Conservation (phyloP, 37 sponge, comb jelly and placozoan species). For the Chondrosia reniformis region DNA sequence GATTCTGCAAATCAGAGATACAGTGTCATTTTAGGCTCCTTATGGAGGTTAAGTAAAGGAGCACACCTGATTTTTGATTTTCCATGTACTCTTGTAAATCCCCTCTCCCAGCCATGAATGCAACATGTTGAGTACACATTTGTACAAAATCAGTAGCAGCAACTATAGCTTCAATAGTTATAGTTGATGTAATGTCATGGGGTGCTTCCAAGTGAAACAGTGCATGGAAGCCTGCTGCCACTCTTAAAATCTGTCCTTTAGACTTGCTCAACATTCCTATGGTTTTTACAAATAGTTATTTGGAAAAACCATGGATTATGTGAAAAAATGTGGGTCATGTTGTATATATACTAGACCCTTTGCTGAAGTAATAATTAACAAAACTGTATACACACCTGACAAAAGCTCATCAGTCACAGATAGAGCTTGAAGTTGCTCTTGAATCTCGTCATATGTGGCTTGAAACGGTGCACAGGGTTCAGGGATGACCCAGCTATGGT, state of each 20-base stretch:
- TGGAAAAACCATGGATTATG: too few relatives aligned
- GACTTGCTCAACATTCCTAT: slow-evolving; percentile 20
- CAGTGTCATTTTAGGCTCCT: too few relatives aligned
- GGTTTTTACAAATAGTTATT: too few relatives aligned
- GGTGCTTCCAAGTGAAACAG: not conserved
- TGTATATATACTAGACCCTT: too few relatives aligned
- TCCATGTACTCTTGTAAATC: too few relatives aligned
- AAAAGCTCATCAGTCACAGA: not conserved
- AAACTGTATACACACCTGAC: too few relatives aligned
- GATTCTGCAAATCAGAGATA: too few relatives aligned
- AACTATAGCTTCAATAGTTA: not conserved
- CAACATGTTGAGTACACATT: not conserved
- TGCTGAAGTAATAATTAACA: too few relatives aligned
- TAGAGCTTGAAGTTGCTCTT: not conserved
- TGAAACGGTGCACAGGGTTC: not conserved
- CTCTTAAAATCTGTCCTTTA: slow-evolving; percentile 9
- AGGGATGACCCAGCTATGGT: not conserved
- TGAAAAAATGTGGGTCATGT: too few relatives aligned
- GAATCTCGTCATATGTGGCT: not conserved
- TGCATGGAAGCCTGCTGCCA: slow-evolving; percentile 6
- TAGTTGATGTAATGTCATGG: not conserved
- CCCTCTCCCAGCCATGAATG: not conserved
- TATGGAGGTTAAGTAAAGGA: too few relatives aligned
- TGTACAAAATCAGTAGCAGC: not conserved
- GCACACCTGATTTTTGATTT: too few relatives aligned